These are phyloP conservation scores for Cirrhinus mrigala DNA, from an alignment of 2,797 vertebrate genomes.

Conservation along the genomic window DNA sequence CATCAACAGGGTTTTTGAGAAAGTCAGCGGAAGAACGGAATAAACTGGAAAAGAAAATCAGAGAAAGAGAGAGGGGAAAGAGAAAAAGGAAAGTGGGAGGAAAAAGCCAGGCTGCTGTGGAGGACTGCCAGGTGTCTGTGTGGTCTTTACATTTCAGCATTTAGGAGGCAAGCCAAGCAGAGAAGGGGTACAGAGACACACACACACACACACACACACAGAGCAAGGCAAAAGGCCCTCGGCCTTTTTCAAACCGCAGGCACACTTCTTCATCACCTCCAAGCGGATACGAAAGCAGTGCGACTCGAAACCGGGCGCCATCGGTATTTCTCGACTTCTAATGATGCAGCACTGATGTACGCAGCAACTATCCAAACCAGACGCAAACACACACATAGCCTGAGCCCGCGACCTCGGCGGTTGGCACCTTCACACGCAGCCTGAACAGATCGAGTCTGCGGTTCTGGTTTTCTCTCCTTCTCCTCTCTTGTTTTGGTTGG, in stretches of 20 bases:
- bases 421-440: slow-evolving; percentile 37
- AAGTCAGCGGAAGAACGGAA: slow-evolving; percentile 42
- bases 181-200: slow-evolving; percentile 68
- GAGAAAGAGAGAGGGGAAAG: slow-evolving; percentile 48
- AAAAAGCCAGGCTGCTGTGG: slow-evolving; percentile 70
- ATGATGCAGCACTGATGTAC: slow-evolving; percentile 53
- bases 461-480: slow-evolving; percentile 55
- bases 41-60: slow-evolving; percentile 26
- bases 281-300: slow-evolving; percentile 52
- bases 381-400: slow-evolving; percentile 24
- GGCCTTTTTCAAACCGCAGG: slow-evolving; percentile 57
- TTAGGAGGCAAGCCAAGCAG: slow-evolving; percentile 81
- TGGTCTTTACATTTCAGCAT: slow-evolving; percentile 83
- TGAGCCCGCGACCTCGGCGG: background rate
- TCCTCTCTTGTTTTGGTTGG: slow-evolving; percentile 60
- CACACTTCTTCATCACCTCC: slow-evolving; percentile 64
- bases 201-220: slow-evolving; percentile 48
- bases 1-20: slow-evolving; percentile 61
- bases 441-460: slow-evolving; percentile 29
- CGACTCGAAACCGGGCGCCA: slow-evolving; percentile 45
- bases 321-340: slow-evolving; percentile 51
- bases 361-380: slow-evolving; percentile 40
- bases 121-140: slow-evolving; percentile 83
- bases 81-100: slow-evolving; percentile 71
- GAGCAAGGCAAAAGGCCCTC: slow-evolving; percentile 44